Evolutionary conservation across 2,797 vertebrate species (phyloP).

Genomic region (Antrozous pallidus): DNA sequence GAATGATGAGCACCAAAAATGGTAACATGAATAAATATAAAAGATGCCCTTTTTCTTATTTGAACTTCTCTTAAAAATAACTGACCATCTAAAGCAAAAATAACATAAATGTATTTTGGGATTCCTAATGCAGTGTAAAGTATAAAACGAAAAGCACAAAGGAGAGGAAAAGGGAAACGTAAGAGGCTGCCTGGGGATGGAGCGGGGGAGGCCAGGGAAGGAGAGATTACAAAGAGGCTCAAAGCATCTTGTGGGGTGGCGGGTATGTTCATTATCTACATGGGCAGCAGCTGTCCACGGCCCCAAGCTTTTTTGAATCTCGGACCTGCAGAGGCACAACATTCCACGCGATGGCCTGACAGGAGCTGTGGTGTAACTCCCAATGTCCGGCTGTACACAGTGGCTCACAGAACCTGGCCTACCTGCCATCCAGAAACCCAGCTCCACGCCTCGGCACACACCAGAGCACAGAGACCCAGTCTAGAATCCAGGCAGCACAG

Average conservation of each 20-base stretch:
- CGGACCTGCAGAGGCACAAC: background rate
- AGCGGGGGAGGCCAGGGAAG: background rate
- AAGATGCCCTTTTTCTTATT: background rate
- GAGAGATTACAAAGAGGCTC: background rate
- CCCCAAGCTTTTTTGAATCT: background rate
- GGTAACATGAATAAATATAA: background rate
- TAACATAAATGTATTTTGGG: background rate
- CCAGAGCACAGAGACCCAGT: background rate
- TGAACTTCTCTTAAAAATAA: background rate
- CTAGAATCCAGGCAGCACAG: background rate
- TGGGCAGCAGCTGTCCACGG: background rate
- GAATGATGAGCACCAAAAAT: background rate
- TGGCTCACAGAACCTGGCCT: background rate
- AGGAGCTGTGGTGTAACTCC: background rate
- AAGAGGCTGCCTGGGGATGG: background rate
- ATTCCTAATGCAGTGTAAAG: background rate
- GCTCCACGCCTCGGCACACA: background rate
- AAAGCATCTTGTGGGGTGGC: background rate
- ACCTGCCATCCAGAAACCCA: background rate
- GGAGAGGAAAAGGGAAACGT: background rate
- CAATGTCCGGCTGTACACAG: background rate
- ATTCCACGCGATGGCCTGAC: background rate
- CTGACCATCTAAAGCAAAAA: background rate
- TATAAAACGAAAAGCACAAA: background rate
- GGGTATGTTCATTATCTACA: background rate